These are phyloP conservation scores for Solenopsis invicta DNA, from an alignment of 1,140 invertebrate species.

Conservation along the genomic window DNA sequence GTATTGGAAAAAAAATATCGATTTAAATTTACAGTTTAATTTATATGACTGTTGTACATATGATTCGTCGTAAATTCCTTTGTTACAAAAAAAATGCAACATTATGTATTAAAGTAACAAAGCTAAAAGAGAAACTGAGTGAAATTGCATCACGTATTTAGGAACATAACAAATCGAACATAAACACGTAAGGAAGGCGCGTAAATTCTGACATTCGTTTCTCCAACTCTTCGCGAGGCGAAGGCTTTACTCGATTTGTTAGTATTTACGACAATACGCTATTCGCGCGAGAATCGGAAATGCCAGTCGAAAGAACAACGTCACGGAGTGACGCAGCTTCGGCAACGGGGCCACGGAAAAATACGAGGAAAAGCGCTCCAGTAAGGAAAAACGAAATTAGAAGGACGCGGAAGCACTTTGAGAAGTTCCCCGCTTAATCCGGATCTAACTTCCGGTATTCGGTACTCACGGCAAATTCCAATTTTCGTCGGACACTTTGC, in stretches of 20 bases:
- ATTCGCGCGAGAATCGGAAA: conserved; percentile 15
- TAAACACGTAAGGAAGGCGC: background rate
- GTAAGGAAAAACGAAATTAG: conserved; percentile 53
- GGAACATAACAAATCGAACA: conserved; percentile 13
- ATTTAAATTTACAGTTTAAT: background rate
- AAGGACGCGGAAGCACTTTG: conserved; percentile 54
- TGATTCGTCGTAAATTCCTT: background rate
- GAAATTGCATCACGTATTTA: conserved; percentile 34
- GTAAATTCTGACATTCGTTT: conserved; percentile 9
- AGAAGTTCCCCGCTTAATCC: conserved; percentile 53
- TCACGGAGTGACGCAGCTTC: background rate
- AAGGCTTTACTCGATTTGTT: conserved; percentile 14
- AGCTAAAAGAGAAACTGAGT: background rate
- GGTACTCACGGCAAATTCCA: conserved; percentile 60
- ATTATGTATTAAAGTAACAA: background rate
- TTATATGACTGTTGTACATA: background rate
- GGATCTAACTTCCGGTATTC: conserved; percentile 63
- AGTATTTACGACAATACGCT: conserved; percentile 22
- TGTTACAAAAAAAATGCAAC: background rate
- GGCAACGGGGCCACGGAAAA: conserved; percentile 28
- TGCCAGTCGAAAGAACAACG: background rate
- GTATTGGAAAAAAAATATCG: background rate
- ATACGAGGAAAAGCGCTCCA: background rate
- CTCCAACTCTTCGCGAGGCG: background rate
- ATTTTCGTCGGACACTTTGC: conserved; percentile 61